Conservation (phyloP, 2,113 vertebrate species). For the Microcebus murinus region DNA sequence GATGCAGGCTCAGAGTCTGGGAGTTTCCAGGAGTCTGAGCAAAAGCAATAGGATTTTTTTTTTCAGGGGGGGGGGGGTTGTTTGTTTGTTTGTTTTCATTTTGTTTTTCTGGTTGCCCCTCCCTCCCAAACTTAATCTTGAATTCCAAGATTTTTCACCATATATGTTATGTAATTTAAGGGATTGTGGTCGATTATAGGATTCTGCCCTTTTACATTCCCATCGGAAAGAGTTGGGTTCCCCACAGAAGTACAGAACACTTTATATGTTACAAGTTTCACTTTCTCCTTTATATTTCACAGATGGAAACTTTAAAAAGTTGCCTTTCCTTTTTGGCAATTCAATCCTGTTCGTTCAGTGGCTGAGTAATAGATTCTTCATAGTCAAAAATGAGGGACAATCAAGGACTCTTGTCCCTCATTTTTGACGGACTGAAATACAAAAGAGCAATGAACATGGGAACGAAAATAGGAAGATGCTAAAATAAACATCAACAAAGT, state of each 20-base stretch:
- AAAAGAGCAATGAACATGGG: neutral
- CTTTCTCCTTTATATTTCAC: constrained; percentile 29
- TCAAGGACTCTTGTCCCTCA: neutral
- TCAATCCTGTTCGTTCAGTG: neutral
- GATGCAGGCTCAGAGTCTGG: neutral
- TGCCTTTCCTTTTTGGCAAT: neutral
- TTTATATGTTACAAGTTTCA: constrained; percentile 11
- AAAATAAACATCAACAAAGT: neutral
- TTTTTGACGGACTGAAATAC: neutral
- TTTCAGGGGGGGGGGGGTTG: no score
- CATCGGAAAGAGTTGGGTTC: neutral
- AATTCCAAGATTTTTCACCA: neutral
- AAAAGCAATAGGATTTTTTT: neutral
- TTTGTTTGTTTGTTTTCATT: neutral
- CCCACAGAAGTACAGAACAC: neutral
- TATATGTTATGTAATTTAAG: neutral
- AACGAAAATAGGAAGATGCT: neutral
- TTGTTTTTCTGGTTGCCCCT: neutral
- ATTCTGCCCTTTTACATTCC: neutral
- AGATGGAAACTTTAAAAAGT: neutral
- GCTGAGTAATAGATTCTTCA: neutral
- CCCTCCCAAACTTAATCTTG: neutral
- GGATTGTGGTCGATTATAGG: neutral
- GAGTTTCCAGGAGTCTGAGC: neutral
- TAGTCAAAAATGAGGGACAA: neutral